Base-by-base conservation (phyloP, 2,113 vertebrate genomes). In the Embiotoca jacksoni region DNA sequence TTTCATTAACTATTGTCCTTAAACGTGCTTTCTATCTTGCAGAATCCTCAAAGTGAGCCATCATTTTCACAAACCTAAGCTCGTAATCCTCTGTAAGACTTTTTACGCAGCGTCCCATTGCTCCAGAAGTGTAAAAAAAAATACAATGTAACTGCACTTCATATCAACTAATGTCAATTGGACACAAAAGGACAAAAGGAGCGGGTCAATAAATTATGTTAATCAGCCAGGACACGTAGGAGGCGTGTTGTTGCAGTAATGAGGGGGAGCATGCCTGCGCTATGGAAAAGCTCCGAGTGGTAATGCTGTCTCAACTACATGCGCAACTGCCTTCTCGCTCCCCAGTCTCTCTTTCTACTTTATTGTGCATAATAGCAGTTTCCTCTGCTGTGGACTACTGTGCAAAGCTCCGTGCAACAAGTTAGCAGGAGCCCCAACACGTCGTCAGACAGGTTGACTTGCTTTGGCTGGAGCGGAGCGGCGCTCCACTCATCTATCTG, bases 211-310 rank as follows among this genome's bases (percentile, higher is more conserved):
- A 87, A 81, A 90, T 91, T 84, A 90, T 88, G 86, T 68, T 83
- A 88, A 92, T 92, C 49, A 80, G 74, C n/a, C 16, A 2, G 72
- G 58, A 32, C 78, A 78, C 66, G 77, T 80, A 81, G 87, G 90
- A 92, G 92, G 94, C 91, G 89, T 91, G 92, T 84, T 91, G 85
- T 7, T 76, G 88, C 64, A 56, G 72, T 87, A 81, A 84, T 74
- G 71, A 88, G 80, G 77, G 75, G 74, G 80, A 58, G 77, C 76
- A 55, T 70, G 83, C 64, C 53, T 65, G 72, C 80, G 55, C 60
- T 47, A 75, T 52, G 84, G 72, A 81, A 76, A 84, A 82, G 46
- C 88, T 67, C 72, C 16, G 59, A 75, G 79, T 47, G 54, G 55
- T 71, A 76, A 83, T 15, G 59, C 81, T 62, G 81, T 70, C 81